Conservation (phyloP, 1,140 invertebrate species). For the Drosophila auraria region DNA sequence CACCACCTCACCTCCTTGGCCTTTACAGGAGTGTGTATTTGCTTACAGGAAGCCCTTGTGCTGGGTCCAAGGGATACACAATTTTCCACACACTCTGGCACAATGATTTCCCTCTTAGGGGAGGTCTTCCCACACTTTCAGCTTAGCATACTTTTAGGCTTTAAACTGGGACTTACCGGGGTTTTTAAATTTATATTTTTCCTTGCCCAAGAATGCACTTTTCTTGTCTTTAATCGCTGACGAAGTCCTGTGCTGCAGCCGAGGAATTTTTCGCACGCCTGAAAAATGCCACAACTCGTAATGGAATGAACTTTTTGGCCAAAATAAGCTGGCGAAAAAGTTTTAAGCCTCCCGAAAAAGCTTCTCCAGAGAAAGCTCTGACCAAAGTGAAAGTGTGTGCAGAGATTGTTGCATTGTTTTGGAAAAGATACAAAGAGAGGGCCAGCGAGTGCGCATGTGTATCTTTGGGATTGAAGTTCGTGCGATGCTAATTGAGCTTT, state of each 20-base stretch:
- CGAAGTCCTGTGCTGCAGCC: conserved; percentile 25
- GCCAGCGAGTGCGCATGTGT: conserved; percentile 54
- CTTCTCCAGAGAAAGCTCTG: conserved; percentile 27
- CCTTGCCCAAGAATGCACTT: conserved; percentile 8
- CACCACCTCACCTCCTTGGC: conserved; percentile 9
- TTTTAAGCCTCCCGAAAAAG: conserved; percentile 46
- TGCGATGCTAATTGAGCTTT: conserved; percentile 25
- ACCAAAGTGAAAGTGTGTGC: conserved; percentile 74
- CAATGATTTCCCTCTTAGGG: conserved; percentile 34
- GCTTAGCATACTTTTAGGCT: conserved; percentile 20
- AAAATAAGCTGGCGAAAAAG: conserved; percentile 47
- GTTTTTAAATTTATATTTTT: neutral
- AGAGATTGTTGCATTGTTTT: conserved; percentile 77
- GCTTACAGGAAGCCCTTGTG: conserved; percentile 41
- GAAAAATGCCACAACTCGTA: conserved; percentile 72
- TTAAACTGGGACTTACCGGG: conserved; percentile 29
- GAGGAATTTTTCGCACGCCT: conserved; percentile 62
- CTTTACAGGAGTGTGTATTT: conserved; percentile 50
- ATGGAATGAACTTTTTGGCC: conserved; percentile 61
- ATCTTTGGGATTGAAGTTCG: conserved; percentile 9
- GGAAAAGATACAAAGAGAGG: conserved; percentile 23
- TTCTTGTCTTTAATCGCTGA: conserved; percentile 5
- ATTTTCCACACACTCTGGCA: conserved; percentile 56
- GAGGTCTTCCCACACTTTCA: neutral
- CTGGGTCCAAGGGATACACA: conserved; percentile 58